Conservation (phyloP, 2,797 vertebrate genomes). For the Oryzias dopingdopingensis region DNA sequence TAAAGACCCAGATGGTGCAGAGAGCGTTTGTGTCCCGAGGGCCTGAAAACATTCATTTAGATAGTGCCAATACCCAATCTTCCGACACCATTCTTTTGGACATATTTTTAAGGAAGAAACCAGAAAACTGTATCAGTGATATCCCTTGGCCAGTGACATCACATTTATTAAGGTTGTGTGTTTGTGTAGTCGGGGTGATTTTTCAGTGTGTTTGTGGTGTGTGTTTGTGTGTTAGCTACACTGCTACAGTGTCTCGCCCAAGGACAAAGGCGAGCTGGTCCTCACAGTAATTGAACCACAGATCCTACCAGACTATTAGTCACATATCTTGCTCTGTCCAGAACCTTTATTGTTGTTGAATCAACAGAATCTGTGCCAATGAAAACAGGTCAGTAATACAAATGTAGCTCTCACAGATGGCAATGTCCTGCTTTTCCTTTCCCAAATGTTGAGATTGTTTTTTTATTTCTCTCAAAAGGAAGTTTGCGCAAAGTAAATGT, state of each 20-base stretch:
- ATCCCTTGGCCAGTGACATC: conserved; percentile 70
- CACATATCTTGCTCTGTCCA: conserved; percentile 58
- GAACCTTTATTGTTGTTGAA: conserved; percentile 54
- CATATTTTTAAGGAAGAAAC: conserved; percentile 65
- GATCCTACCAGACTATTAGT: conserved; percentile 65
- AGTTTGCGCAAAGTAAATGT: too few species aligned
- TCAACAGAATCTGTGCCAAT: conserved; percentile 49
- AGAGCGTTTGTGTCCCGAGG: conserved; percentile 47
- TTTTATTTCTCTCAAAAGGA: too few species aligned
- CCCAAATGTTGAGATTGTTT: conserved; percentile 8
- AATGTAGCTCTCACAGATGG: conserved; percentile 35
- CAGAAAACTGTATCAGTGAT: conserved; percentile 69
- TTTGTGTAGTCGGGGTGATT: conserved; percentile 26
- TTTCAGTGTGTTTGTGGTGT: conserved; percentile 29
- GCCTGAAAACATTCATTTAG: conserved; percentile 72
- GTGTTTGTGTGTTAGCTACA: conserved; percentile 40
- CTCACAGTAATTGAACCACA: conserved; percentile 71
- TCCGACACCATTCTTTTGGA: conserved; percentile 60
- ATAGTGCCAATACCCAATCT: conserved; percentile 73
- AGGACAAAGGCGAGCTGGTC: conserved; percentile 65
- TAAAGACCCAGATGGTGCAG: conserved; percentile 54
- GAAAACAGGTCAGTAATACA: conserved; percentile 45
- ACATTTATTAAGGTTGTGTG: conserved; percentile 65
- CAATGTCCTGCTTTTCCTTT: conserved; percentile 13
- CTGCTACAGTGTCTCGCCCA: conserved; percentile 61